phyloP scores from a whole-genome alignment of 2,113 vertebrate genomes.

The Pao palembangensis region DNA sequence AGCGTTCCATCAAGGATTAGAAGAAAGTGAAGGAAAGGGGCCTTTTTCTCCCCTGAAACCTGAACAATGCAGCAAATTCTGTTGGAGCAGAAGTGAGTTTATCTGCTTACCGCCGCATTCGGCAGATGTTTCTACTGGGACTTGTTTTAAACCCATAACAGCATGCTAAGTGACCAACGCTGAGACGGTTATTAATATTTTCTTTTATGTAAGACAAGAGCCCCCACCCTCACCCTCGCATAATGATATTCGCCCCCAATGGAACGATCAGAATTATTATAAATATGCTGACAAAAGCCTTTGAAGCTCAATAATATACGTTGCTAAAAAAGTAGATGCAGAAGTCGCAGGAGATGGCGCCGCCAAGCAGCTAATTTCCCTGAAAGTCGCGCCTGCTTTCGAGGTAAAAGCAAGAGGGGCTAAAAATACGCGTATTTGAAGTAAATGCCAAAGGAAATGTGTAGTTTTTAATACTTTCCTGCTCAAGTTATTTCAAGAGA shows the following conservation, averaged over 20 bases:
- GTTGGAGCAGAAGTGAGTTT: slow-evolving; percentile 15
- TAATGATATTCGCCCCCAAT: slow-evolving; percentile 50
- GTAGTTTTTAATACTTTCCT: slow-evolving; percentile 13
- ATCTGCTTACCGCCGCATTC: slow-evolving; percentile 35
- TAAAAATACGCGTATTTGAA: slow-evolving; percentile 55
- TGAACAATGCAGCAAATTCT: slow-evolving; percentile 19
- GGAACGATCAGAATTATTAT: slow-evolving; percentile 40
- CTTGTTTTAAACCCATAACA: slow-evolving; percentile 28
- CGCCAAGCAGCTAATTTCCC: slow-evolving; percentile 39
- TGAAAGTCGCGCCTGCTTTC: slow-evolving; percentile 59
- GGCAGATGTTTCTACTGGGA: slow-evolving; percentile 14
- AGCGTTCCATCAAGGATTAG: slow-evolving; percentile 33
- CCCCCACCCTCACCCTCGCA: slow-evolving; percentile 23
- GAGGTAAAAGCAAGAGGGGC: slow-evolving; percentile 46
- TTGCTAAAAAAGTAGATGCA: slow-evolving; percentile 64
- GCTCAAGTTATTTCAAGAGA: slow-evolving; percentile 13
- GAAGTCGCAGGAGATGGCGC: slow-evolving; percentile 58
- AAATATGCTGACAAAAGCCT: slow-evolving; percentile 62
- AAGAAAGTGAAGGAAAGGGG: slow-evolving; percentile 20
- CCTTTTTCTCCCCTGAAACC: slow-evolving; percentile 26
- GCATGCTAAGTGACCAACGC: slow-evolving; percentile 49
- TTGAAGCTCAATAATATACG: slow-evolving; percentile 66
- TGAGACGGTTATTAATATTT: slow-evolving; percentile 51
- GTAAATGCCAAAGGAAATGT: slow-evolving; percentile 29
- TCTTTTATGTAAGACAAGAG: slow-evolving; percentile 48